These are phyloP conservation scores for Philhelius pedissequus DNA, from an alignment of 2,888 invertebrate genomes.

Conservation along the genomic window DNA sequence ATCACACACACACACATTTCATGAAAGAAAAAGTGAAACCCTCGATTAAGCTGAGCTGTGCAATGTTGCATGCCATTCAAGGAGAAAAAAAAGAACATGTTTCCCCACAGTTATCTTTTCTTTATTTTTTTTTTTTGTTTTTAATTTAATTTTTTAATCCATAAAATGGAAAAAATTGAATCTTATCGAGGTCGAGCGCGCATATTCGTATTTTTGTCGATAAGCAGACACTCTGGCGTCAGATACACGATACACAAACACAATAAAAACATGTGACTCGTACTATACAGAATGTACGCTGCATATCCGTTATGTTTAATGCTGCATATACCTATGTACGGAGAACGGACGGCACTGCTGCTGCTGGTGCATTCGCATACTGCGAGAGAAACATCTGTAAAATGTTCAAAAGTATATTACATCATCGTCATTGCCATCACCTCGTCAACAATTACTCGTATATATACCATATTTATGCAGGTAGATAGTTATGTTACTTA, in stretches of 20 bases:
- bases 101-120: constrained; percentile 24
- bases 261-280: no score
- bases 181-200: constrained; percentile 65
- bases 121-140: no score
- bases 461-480: not conserved
- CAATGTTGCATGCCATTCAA: constrained; percentile 9
- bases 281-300: no score
- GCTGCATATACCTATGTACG: not conserved
- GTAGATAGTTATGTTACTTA: not conserved
- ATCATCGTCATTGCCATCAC: constrained; percentile 56
- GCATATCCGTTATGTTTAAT: constrained; percentile 1
- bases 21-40: constrained; percentile 66
- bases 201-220: constrained; percentile 55
- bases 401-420: constrained; percentile 46
- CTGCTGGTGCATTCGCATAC: not conserved
- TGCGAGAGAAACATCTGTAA: constrained; percentile 41
- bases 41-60: not conserved
- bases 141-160: constrained; percentile 19
- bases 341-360: not conserved
- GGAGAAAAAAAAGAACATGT: constrained; percentile 38
- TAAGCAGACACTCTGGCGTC: constrained; percentile 65
- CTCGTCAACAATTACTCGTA: not conserved
- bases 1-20: constrained; percentile 29
- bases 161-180: constrained; percentile 53
- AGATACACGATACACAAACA: constrained; percentile 12